These are phyloP conservation scores for Scytalopus superciliaris DNA, from an alignment of 2,113 vertebrate genomes.

Conservation along the genomic window DNA sequence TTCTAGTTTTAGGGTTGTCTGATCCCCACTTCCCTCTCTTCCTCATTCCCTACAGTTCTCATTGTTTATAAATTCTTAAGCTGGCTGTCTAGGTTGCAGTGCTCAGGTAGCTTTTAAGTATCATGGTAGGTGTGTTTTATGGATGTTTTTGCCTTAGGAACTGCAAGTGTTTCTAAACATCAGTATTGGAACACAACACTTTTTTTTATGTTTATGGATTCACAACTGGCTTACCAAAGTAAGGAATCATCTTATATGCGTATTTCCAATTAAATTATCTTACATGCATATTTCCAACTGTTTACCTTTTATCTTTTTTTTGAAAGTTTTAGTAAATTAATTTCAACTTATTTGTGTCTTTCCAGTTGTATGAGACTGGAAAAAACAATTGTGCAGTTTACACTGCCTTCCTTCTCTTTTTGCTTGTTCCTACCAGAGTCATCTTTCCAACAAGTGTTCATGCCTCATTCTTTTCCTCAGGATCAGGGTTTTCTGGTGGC, in stretches of 20 bases:
- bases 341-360: background rate
- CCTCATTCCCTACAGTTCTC: background rate
- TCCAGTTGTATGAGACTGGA: background rate
- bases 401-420: background rate
- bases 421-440: background rate
- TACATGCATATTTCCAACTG: background rate
- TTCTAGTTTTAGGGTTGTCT: background rate
- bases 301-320: background rate
- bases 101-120: background rate
- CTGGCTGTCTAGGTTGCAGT: background rate
- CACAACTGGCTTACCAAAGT: background rate
- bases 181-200: background rate
- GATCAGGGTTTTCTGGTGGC: background rate
- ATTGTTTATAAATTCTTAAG: background rate
- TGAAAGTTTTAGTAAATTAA: background rate
- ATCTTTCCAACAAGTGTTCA: background rate
- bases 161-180: background rate
- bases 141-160: background rate
- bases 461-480: background rate
- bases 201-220: background rate
- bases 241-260: background rate
- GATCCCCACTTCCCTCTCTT: background rate
- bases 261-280: background rate
- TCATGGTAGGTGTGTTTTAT: background rate
- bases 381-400: background rate